phyloP scores from a whole-genome alignment of 2,888 invertebrate species.

The Drosophila stalkeri region DNA sequence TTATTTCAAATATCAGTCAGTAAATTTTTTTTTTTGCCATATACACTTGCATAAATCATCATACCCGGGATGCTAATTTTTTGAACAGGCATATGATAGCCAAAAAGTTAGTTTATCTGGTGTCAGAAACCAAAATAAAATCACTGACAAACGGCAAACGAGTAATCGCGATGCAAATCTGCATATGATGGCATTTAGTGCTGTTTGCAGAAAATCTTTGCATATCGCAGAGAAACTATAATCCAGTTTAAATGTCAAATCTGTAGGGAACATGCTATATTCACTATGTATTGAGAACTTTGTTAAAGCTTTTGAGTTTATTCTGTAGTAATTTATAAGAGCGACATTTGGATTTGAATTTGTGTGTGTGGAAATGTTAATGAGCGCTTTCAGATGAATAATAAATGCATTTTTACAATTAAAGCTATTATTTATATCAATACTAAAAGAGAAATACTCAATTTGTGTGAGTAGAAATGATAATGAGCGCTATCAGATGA shows the following conservation, averaged over 20 bases:
- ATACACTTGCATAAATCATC: not conserved
- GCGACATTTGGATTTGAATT: no score
- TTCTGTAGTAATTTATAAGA: no score
- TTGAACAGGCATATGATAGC: not conserved
- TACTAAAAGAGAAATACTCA: no score
- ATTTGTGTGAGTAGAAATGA: no score
- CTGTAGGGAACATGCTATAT: not conserved
- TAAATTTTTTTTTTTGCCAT: not conserved
- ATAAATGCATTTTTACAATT: no score
- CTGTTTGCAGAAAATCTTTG: not conserved
- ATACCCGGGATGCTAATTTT: not conserved
- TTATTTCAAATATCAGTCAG: not conserved
- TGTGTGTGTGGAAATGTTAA: no score
- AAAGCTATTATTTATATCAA: no score
- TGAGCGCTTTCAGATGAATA: no score
- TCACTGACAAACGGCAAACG: not conserved
- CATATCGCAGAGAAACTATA: not conserved
- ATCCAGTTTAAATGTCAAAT: not conserved
- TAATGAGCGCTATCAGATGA: no score
- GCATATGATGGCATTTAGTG: not conserved
- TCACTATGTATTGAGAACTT: not conserved
- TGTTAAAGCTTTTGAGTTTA: no score
- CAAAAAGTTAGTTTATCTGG: not conserved
- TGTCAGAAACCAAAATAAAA: not conserved
- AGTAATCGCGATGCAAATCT: not conserved